phyloP scores from a whole-genome alignment of 2,888 invertebrate genomes.

The Clunio marinus region DNA sequence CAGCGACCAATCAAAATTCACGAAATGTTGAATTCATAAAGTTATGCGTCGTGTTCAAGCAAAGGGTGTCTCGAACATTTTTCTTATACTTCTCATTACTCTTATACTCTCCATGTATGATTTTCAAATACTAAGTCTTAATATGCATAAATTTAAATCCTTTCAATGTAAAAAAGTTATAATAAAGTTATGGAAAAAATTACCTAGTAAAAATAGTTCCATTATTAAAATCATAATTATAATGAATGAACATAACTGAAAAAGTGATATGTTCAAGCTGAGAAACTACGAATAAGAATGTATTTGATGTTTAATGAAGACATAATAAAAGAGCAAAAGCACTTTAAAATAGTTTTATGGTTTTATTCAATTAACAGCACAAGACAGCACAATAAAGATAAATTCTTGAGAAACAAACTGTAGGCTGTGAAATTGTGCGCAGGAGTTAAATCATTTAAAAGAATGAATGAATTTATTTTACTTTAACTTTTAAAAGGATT shows the following conservation, averaged over 20 bases:
- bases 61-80: neutral
- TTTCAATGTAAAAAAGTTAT: neutral
- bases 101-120: neutral
- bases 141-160: slow-evolving; percentile 11
- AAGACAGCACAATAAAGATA: neutral
- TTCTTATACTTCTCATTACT: neutral
- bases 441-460: slow-evolving; percentile 6
- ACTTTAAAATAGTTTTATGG: neutral
- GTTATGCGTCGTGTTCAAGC: slow-evolving; percentile 29
- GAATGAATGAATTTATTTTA: neutral
- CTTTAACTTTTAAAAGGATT: neutral
- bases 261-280: neutral
- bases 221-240: too few species aligned
- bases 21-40: slow-evolving; percentile 25
- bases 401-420: neutral
- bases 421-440: slow-evolving; percentile 4
- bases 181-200: neutral
- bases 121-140: neutral
- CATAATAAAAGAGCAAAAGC: neutral
- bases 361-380: slow-evolving; percentile 18
- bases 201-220: neutral
- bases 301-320: slow-evolving; percentile 19
- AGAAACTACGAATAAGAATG: neutral
- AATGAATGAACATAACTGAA: neutral
- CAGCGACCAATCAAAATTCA: slow-evolving; percentile 30